phyloP scores from a whole-genome alignment of 1,140 invertebrate species.

The Nylanderia fulva region DNA sequence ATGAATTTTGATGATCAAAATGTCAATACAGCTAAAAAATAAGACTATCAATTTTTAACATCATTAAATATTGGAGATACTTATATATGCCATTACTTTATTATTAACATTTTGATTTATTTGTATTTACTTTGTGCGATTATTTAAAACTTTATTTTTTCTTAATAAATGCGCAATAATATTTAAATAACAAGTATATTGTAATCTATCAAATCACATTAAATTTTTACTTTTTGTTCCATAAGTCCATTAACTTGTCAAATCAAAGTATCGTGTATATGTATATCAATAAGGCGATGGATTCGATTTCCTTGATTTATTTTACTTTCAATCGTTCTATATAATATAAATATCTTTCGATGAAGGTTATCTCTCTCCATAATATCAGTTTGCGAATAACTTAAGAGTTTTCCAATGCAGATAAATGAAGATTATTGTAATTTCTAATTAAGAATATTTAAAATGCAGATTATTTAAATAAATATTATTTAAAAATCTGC shows the following conservation, averaged over 20 bases:
- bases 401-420: neutral
- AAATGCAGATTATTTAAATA: constrained; percentile 9
- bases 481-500: neutral
- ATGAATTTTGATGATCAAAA: constrained; percentile 16
- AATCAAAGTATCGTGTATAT: constrained; percentile 86
- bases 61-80: neutral
- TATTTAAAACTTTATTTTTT: constrained; percentile 2
- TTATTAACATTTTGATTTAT: neutral
- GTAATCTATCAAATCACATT: neutral
- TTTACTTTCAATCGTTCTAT: neutral
- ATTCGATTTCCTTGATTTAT: constrained; percentile 84
- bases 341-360: neutral
- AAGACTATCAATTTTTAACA: neutral
- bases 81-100: neutral
- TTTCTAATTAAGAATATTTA: neutral
- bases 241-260: constrained; percentile 74
- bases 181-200: constrained; percentile 1
- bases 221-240: rapidly evolving
- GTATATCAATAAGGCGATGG: constrained; percentile 87
- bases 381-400: neutral
- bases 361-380: neutral
- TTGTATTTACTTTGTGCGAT: neutral
- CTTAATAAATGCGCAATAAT: neutral
- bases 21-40: constrained; percentile 10
- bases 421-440: neutral